Evolutionary conservation across 2,797 vertebrate genomes (phyloP).

Genomic region (Bradypodion pumilum): DNA sequence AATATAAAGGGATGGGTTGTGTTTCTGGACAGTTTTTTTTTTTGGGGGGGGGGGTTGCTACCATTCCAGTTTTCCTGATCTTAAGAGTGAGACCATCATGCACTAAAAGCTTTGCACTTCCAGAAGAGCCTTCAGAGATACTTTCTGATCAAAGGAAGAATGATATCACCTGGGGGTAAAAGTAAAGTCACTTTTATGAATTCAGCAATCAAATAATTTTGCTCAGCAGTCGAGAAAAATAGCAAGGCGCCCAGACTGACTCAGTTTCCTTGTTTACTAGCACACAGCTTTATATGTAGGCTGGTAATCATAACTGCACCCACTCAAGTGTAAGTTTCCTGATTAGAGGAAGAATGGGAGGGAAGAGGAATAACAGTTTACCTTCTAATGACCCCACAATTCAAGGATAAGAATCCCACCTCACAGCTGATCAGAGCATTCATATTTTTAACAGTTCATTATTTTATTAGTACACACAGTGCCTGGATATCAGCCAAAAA

Average conservation of each 20-base stretch:
- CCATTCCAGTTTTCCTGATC: not conserved
- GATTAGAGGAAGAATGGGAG: not conserved
- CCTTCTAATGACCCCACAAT: not conserved
- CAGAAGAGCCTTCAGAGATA: too few relatives aligned
- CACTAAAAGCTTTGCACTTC: not conserved
- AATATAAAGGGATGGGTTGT: not conserved
- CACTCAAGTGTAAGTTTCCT: slow-evolving; percentile 13
- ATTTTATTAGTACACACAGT: not conserved
- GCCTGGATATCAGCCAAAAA: not conserved
- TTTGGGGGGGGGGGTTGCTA: too few relatives aligned
- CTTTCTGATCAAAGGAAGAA: not conserved
- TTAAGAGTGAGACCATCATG: not conserved
- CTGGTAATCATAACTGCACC: slow-evolving; percentile 1
- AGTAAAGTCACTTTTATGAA: not conserved
- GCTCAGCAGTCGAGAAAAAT: not conserved
- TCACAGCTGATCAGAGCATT: not conserved
- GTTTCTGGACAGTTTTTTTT: not conserved
- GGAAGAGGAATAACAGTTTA: not conserved
- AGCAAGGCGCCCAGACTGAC: not conserved
- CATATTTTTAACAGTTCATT: not conserved
- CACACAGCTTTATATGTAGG: not conserved
- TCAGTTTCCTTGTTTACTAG: slow-evolving; percentile 8
- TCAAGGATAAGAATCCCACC: not conserved
- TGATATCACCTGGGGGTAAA: not conserved
- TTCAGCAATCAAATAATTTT: not conserved